Evolutionary conservation across 2,797 vertebrate species (phyloP).

Genomic region (Avahi laniger): DNA sequence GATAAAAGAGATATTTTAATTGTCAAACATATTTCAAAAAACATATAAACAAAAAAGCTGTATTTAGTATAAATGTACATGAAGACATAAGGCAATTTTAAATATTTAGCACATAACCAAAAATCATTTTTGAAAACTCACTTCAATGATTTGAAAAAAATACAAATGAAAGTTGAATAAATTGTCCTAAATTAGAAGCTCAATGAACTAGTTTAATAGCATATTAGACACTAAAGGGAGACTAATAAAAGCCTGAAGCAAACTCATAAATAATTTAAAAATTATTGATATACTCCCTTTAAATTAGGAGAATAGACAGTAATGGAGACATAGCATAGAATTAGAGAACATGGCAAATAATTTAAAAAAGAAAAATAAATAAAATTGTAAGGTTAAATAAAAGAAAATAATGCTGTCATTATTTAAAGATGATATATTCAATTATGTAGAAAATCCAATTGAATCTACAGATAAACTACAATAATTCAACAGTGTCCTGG

Average conservation of each 20-base stretch:
- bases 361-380: not conserved
- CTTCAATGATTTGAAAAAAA: not conserved
- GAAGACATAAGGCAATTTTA: not conserved
- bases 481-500: not conserved
- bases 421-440: slow-evolving; percentile 35
- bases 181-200: not conserved
- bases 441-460: not conserved
- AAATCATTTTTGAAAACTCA: not conserved
- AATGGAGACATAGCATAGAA: not conserved
- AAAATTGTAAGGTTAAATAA: not conserved
- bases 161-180: not conserved
- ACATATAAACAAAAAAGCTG: not conserved
- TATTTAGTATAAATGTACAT: not conserved
- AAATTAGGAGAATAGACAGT: not conserved
- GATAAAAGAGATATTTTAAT: not conserved
- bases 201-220: not conserved
- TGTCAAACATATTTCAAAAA: not conserved
- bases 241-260: not conserved
- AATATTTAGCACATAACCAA: not conserved
- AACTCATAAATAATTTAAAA: not conserved
- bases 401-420: not conserved
- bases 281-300: not conserved
- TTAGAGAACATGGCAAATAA: not conserved
- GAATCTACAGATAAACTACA: not conserved
- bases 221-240: not conserved